phyloP scores from a whole-genome alignment of 1,140 invertebrate species.

The Phortica variegata region DNA sequence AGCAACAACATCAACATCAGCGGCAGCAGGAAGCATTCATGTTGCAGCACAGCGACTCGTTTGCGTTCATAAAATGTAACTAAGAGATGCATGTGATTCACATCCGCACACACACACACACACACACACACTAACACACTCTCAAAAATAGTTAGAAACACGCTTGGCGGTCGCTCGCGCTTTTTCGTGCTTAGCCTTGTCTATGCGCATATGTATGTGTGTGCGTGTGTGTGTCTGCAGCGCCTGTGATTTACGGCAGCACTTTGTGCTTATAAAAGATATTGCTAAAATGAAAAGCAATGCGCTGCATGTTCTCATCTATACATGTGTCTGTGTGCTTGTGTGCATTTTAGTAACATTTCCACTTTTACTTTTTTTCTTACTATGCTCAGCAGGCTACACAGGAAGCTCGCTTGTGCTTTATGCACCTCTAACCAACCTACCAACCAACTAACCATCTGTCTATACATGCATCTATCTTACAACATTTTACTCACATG shows the following conservation, averaged over 20 bases:
- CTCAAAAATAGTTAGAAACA: constrained; percentile 5
- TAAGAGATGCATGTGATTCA: constrained; percentile 53
- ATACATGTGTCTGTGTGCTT: neutral
- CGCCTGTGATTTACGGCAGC: constrained; percentile 52
- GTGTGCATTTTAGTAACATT: neutral
- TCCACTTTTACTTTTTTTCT: neutral
- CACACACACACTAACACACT: constrained; percentile 15
- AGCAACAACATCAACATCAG: constrained; percentile 19
- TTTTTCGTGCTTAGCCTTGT: neutral
- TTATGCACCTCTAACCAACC: neutral
- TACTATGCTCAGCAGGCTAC: neutral
- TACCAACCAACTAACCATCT: neutral
- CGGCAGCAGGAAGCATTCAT: constrained; percentile 32
- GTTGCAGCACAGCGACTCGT: constrained; percentile 30
- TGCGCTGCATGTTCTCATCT: constrained; percentile 25
- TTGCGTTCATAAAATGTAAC: constrained; percentile 49
- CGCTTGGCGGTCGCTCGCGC: no score
- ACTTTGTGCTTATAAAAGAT: constrained; percentile 55
- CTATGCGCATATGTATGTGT: constrained; percentile 12
- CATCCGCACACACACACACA: constrained; percentile 28
- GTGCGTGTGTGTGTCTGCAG: constrained; percentile 12
- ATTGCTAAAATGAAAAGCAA: constrained; percentile 52
- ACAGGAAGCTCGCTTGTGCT: neutral
- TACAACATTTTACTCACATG: no score
- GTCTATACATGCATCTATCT: constrained; percentile 7